Base-by-base conservation (phyloP, 1,140 invertebrate species). In the Drosophila ogumai region DNA sequence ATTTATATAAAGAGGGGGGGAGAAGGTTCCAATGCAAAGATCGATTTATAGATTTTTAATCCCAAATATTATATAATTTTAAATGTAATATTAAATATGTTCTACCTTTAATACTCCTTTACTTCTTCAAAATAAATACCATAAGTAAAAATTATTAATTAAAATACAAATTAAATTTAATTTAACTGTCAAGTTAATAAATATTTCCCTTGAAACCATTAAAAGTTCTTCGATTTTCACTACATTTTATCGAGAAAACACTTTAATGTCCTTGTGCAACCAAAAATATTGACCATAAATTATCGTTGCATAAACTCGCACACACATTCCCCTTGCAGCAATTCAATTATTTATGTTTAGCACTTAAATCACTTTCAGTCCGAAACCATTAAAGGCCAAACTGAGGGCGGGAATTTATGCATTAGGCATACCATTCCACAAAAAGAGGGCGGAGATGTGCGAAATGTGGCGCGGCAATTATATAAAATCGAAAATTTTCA, bases 271-370 rank as follows among this genome's bases (percentile, higher is more conserved):
- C 13, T 17, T 13, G 31, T 7, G 1, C 12, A 17, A 36, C 59
- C 60, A 65, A 44, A 55, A 31, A 31, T 43, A 40, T 38, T 31
- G 46, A 19, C 67, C 49, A 65, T 52, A 58, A 43, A 49, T 69
- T 57, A 19, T 43, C 17, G 36, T 22, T 64, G 34, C 38, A 52
- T 22, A 66, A 66, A 12, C 28, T 9, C 17, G 5, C 12, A 5
- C 32, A 25, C 25, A 40, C 38, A 25, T 12, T 19, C 6, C 34
- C 22, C 60, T 41, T 44, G 22, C 64, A 58, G 34, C 22, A 41
- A 58, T 69, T 58, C 50, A 59, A 60, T 71, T 71, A 74, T 34
- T 74, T 61, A 72, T 74, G 47, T 69, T 73, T 52, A 52, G 52
- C 69, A 52, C 22, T 58, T 73, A 69, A 73, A 73, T 73, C 52